Percentiles rank a stretch among this genome's conserved stretches.
Conservation (phyloP, 2,797 vertebrate genomes). For the Sus cebifrons region DNA sequence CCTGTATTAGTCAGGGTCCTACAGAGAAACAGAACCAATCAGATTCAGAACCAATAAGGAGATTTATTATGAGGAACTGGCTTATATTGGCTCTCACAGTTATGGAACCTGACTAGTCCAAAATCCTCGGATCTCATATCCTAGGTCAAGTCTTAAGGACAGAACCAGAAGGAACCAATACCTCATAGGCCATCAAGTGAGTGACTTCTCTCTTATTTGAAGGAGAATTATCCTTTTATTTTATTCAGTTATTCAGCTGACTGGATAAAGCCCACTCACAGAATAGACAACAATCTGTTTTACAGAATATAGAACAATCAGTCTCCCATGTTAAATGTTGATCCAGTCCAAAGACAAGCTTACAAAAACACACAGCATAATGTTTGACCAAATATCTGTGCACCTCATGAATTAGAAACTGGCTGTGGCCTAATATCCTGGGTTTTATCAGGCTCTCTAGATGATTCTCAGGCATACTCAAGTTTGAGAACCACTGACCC, state of each 20-base stretch:
- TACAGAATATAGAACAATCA: not conserved
- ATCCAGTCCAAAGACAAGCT: not conserved
- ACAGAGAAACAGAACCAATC: not conserved
- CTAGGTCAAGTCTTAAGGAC: not conserved
- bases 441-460: rapidly evolving
- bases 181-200: not conserved
- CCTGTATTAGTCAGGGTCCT: not conserved
- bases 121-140: not conserved
- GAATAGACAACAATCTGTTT: not conserved
- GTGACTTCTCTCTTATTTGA: not conserved
- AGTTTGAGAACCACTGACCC: not conserved
- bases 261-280: not conserved
- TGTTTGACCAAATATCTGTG: not conserved
- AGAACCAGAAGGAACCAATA: not conserved
- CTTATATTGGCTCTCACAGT: not conserved
- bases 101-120: not conserved
- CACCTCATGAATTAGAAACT: not conserved
- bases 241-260: not conserved
- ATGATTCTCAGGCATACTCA: not conserved
- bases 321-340: not conserved
- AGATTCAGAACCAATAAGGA: not conserved
- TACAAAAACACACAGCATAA: not conserved
- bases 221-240: not conserved
- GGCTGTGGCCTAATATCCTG: rapidly evolving
- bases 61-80: not conserved